A percentile compares a stretch with the other conserved stretches of the same genome.
phyloP scores from a whole-genome alignment of 1,140 invertebrate species.

The Bombus confusus region DNA sequence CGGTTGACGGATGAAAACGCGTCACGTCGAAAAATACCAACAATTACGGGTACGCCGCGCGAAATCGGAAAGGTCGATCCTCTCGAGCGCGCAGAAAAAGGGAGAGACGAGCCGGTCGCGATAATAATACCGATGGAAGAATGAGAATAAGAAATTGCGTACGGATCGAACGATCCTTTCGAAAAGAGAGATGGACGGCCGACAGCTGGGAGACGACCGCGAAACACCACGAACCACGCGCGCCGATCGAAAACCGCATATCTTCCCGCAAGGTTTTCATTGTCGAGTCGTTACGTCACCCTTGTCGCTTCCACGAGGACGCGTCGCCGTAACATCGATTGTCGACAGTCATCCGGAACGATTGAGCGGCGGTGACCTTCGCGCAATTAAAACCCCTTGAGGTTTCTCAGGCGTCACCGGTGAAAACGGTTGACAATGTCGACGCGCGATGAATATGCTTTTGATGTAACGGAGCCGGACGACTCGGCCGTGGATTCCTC shows the following conservation, averaged over 20 bases:
- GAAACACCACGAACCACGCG: slow-evolving; percentile 46
- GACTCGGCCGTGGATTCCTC: neutral
- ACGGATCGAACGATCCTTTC: slow-evolving; percentile 38
- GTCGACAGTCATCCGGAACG: slow-evolving; percentile 72
- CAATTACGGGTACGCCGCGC: neutral
- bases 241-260: slow-evolving; percentile 32
- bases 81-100: neutral
- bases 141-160: slow-evolving; percentile 45
- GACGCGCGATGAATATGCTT: slow-evolving; percentile 59
- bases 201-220: slow-evolving; percentile 56
- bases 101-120: neutral
- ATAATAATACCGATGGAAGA: slow-evolving; percentile 29
- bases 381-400: slow-evolving; percentile 79
- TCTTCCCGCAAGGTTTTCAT: slow-evolving; percentile 54
- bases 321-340: slow-evolving; percentile 65
- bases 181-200: slow-evolving; percentile 51
- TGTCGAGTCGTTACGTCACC: slow-evolving; percentile 74
- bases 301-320: slow-evolving; percentile 69
- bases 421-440: slow-evolving; percentile 69
- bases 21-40: slow-evolving; percentile 19
- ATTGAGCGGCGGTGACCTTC: slow-evolving; percentile 75
- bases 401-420: slow-evolving; percentile 61
- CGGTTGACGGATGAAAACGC: neutral
- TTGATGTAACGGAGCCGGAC: slow-evolving; percentile 58
- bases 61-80: slow-evolving; percentile 8